Evolutionary conservation across 2,888 invertebrate species (phyloP).

Genomic region (Pyralis farinalis): DNA sequence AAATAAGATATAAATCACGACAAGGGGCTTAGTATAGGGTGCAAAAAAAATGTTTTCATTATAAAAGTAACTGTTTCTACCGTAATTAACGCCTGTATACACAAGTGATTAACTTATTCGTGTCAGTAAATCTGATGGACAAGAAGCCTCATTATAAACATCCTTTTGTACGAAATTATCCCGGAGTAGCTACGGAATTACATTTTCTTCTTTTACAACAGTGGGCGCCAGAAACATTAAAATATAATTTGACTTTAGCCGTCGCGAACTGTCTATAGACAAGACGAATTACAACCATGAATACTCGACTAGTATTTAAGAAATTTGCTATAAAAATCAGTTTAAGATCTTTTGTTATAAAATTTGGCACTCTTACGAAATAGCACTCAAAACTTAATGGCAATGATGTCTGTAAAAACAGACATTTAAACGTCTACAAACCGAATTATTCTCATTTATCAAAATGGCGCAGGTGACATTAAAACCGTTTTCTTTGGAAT

Average conservation of each 20-base stretch:
- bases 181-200: neutral
- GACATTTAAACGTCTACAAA: constrained; percentile 11
- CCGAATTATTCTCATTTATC: constrained; percentile 28
- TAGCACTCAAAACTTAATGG: constrained; percentile 6
- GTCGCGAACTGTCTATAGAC: too few relatives aligned
- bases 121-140: neutral
- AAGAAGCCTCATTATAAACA: constrained; percentile 1
- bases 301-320: too few relatives aligned
- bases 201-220: neutral
- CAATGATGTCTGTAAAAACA: constrained; percentile 7
- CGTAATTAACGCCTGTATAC: neutral
- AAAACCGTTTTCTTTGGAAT: constrained; percentile 12
- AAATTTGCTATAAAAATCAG: too few relatives aligned
- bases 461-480: constrained; percentile 29
- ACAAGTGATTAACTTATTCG: neutral
- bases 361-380: constrained; percentile 6
- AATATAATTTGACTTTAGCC: too few relatives aligned
- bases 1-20: too few relatives aligned
- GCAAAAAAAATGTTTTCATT: too few relatives aligned
- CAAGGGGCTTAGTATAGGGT: too few relatives aligned
- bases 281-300: too few relatives aligned
- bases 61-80: too few relatives aligned
- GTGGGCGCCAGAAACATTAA: neutral
- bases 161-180: neutral
- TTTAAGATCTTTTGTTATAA: neutral